A percentile compares a stretch with the other conserved stretches of the same genome.
Conservation (phyloP, 2,888 invertebrate species). For the Tupiocoris notatus region DNA sequence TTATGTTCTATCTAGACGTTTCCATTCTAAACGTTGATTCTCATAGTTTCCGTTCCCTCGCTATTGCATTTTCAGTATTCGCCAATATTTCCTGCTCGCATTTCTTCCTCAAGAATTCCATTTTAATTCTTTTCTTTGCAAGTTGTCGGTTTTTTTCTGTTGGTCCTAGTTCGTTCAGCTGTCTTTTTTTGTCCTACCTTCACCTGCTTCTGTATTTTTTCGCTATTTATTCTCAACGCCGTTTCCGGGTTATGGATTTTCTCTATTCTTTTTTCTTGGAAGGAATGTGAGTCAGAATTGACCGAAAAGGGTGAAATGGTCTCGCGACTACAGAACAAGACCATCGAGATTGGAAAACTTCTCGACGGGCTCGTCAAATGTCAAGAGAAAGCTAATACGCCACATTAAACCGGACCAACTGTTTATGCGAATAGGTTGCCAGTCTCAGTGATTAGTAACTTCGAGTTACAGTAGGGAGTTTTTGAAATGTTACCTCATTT, state of each 20-base stretch:
- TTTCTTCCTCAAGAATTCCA: too few relatives aligned
- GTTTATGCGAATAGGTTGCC: too few relatives aligned
- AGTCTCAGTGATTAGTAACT: too few relatives aligned
- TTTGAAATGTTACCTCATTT: too few relatives aligned
- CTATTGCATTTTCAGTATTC: too few relatives aligned
- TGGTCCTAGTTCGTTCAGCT: not conserved
- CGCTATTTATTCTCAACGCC: not conserved
- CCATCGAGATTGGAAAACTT: constrained; percentile 91
- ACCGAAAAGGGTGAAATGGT: constrained; percentile 96
- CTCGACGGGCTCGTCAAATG: constrained; percentile 86
- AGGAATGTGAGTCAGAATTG: constrained; percentile 94
- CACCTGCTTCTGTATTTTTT: not conserved
- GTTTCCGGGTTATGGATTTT: not conserved
- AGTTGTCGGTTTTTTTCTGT: too few relatives aligned
- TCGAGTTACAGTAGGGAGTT: too few relatives aligned
- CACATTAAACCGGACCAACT: constrained; percentile 13
- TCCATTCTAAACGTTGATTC: too few relatives aligned
- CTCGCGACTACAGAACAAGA: constrained; percentile 89
- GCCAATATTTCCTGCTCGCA: too few relatives aligned
- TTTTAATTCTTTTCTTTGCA: too few relatives aligned
- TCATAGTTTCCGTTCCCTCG: too few relatives aligned
- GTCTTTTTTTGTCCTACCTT: not conserved
- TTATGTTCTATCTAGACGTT: too few relatives aligned
- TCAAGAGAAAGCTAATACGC: constrained; percentile 50
- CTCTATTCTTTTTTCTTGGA: constrained; percentile 48